phyloP scores from a whole-genome alignment of 2,113 vertebrate species.

The Amblyopsis rosae region DNA sequence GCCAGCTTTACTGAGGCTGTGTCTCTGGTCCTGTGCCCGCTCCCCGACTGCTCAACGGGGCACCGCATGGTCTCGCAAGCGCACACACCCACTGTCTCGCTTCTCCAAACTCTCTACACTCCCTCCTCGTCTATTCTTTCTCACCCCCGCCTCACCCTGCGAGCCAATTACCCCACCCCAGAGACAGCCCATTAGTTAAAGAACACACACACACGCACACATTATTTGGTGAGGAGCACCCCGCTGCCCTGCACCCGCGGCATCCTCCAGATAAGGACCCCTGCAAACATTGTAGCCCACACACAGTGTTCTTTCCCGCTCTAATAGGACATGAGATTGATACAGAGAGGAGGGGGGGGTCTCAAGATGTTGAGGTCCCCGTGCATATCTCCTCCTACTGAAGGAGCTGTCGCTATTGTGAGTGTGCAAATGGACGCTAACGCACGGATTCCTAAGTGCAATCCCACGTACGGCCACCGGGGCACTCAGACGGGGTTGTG shows the following conservation, averaged over 20 bases:
- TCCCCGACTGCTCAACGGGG: constrained; percentile 48
- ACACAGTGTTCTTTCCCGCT: constrained; percentile 39
- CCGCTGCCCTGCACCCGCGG: constrained; percentile 35
- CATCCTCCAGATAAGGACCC: constrained; percentile 42
- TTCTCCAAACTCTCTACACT: constrained; percentile 37
- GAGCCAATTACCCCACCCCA: constrained; percentile 67
- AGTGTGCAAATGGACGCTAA: constrained; percentile 22
- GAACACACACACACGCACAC: constrained; percentile 19
- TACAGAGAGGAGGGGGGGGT: constrained; percentile 56
- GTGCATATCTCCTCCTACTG: constrained; percentile 49
- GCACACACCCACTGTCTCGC: constrained; percentile 40
- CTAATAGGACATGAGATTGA: constrained; percentile 64
- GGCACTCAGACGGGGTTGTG: constrained; percentile 25
- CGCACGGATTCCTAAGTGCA: constrained; percentile 6
- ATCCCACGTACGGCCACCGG: constrained; percentile 22
- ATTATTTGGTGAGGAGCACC: constrained; percentile 51
- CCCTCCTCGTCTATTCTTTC: constrained; percentile 1
- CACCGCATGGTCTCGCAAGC: constrained; percentile 69
- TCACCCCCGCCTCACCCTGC: constrained; percentile 12
- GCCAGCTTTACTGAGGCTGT: constrained; percentile 16
- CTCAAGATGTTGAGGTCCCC: constrained; percentile 56
- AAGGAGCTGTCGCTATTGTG: constrained; percentile 16
- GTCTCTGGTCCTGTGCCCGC: constrained; percentile 33
- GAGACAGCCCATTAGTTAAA: constrained; percentile 64
- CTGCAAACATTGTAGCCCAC: constrained; percentile 39